A percentile compares a stretch with the other conserved stretches of the same genome.
phyloP scores from a whole-genome alignment of 2,113 vertebrate genomes.

The Hyperoodon ampullatus region DNA sequence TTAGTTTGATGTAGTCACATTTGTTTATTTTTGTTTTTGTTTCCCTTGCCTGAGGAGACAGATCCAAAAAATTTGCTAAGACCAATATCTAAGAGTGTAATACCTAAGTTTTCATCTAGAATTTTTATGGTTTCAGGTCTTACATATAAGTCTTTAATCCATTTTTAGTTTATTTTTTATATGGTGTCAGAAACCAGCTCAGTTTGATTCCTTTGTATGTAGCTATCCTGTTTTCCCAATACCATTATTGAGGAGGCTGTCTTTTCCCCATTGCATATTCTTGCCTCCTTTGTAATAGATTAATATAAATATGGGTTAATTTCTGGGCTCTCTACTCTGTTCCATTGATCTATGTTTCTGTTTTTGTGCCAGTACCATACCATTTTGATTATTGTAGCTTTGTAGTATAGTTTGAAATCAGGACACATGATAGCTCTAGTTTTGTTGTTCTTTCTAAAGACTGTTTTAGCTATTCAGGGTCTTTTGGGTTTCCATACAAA shows the following conservation, averaged over 20 bases:
- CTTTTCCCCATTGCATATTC: not conserved
- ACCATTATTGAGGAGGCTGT: not conserved
- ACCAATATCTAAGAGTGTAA: not conserved
- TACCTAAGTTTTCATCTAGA: not conserved
- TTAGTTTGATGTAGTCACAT: not conserved
- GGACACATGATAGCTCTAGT: not conserved
- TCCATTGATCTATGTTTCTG: not conserved
- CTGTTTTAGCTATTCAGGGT: not conserved
- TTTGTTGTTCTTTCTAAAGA: not conserved
- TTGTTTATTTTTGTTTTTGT: not conserved
- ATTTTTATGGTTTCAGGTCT: not conserved
- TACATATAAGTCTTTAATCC: not conserved
- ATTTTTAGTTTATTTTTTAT: not conserved
- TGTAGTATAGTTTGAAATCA: not conserved
- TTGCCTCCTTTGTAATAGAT: not conserved
- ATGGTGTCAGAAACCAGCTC: not conserved
- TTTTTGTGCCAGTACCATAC: not conserved
- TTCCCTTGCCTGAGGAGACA: no score
- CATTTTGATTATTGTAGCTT: not conserved
- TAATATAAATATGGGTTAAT: not conserved
- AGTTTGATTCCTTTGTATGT: not conserved
- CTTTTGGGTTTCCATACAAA: not conserved
- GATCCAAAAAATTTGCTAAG: not conserved
- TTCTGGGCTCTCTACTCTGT: not conserved
- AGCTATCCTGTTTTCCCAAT: not conserved